Conservation (phyloP, 2,888 invertebrate species). For the Oxyscelio sp. region DNA sequence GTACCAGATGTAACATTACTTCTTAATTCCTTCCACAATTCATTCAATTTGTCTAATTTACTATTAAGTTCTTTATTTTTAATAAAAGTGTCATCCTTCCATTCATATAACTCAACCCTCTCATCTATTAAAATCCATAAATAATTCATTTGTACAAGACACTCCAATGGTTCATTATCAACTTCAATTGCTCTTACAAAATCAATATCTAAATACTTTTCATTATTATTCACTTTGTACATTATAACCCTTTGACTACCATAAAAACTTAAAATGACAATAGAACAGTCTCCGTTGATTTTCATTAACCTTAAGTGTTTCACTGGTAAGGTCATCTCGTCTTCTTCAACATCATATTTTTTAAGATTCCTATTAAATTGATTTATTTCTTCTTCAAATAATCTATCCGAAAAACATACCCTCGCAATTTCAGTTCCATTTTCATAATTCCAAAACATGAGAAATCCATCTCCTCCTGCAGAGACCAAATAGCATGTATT, state of each 20-base stretch:
- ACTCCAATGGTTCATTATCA: constrained; percentile 89
- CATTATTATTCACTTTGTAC: constrained; percentile 86
- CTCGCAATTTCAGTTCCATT: constrained; percentile 90
- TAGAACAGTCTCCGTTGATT: constrained; percentile 87
- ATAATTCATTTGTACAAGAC: constrained; percentile 83
- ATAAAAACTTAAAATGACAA: constrained; percentile 90
- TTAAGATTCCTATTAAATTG: constrained; percentile 81
- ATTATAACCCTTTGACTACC: constrained; percentile 89
- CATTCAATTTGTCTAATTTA: constrained; percentile 78
- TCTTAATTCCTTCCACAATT: constrained; percentile 80
- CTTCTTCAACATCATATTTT: constrained; percentile 82
- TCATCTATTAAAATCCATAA: constrained; percentile 87
- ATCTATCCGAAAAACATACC: constrained; percentile 89
- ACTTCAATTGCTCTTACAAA: constrained; percentile 88
- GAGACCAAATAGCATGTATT: constrained; percentile 90
- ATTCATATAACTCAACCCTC: constrained; percentile 86
- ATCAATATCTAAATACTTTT: constrained; percentile 68
- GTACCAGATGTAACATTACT: constrained; percentile 77
- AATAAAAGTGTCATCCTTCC: constrained; percentile 84
- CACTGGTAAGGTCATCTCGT: constrained; percentile 86
- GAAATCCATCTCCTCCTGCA: constrained; percentile 93
- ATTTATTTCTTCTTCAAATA: constrained; percentile 83
- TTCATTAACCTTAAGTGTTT: constrained; percentile 85
- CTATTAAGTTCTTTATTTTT: constrained; percentile 79
- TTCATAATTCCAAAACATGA: constrained; percentile 93